These are phyloP conservation scores for Hydropotes inermis DNA, from an alignment of 2,113 vertebrate species.

Conservation along the genomic window DNA sequence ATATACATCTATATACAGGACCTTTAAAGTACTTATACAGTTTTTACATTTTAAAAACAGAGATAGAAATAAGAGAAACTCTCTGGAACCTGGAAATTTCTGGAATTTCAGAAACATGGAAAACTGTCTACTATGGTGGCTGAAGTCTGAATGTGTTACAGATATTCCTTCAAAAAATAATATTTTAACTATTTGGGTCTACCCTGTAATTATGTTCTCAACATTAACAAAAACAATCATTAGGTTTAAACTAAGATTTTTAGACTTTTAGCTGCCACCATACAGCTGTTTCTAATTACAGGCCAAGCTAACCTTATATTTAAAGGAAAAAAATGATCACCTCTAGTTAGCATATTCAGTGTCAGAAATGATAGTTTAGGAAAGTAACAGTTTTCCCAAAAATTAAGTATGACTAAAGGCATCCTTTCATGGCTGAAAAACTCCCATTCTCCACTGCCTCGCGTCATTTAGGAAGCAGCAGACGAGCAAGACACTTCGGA, in stretches of 20 bases:
- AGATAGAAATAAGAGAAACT: not conserved
- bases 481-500: not conserved
- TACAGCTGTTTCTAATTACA: not conserved
- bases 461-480: not conserved
- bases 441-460: not conserved
- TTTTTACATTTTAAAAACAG: not conserved
- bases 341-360: not conserved
- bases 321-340: not conserved
- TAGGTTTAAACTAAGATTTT: not conserved
- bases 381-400: not conserved
- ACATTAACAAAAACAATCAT: not conserved
- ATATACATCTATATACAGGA: no score
- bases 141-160: not conserved
- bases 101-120: not conserved
- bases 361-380: not conserved
- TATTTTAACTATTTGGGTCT: not conserved
- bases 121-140: not conserved
- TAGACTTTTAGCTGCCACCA: not conserved
- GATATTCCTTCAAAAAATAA: not conserved
- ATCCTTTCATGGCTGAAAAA: not conserved
- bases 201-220: not conserved
- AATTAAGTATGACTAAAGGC: not conserved
- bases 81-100: not conserved
- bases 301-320: not conserved
- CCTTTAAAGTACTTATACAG: not conserved